A percentile compares a stretch with the other conserved stretches of the same genome.
Conservation (phyloP, 1,140 invertebrate species). For the Melanaphis sacchari region DNA sequence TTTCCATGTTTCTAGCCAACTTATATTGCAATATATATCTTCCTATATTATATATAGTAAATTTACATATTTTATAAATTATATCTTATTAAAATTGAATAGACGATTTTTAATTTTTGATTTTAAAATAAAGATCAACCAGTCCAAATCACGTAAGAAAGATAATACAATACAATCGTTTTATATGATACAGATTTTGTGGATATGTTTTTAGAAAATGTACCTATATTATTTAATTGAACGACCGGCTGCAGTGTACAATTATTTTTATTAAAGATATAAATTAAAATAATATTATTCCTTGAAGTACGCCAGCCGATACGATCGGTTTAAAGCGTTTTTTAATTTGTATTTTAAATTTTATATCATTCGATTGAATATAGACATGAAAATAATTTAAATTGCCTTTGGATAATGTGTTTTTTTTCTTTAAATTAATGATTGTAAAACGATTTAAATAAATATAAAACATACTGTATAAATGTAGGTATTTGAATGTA, state of each 20-base stretch:
- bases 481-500: background rate
- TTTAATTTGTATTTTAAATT: background rate
- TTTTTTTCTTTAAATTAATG: slow-evolving; percentile 1
- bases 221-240: background rate
- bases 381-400: background rate
- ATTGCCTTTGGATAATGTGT: background rate
- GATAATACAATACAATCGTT: background rate
- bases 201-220: background rate
- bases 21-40: no score
- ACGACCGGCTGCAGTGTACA: background rate
- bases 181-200: background rate
- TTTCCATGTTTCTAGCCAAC: background rate
- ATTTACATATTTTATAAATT: no score
- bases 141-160: background rate
- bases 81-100: background rate
- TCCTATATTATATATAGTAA: no score
- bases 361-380: background rate
- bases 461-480: background rate
- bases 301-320: background rate
- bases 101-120: background rate
- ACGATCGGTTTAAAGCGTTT: background rate
- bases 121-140: background rate
- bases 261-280: background rate
- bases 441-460: background rate
- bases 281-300: slow-evolving; percentile 18